Base-by-base conservation (phyloP, 2,888 invertebrate species). In the Ptychoptera albimana region DNA sequence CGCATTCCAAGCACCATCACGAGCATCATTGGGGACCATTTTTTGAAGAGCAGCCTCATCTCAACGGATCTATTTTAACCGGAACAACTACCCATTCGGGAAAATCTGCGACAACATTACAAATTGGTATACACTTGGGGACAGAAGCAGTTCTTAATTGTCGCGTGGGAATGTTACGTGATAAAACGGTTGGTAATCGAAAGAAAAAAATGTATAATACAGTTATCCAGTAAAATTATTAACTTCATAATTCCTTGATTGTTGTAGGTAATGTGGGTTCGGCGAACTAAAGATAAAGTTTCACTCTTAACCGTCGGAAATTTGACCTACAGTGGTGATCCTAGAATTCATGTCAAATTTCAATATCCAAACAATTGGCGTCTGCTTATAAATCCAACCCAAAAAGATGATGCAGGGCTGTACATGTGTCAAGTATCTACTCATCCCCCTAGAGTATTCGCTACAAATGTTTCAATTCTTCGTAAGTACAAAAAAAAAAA, bases 371-470 rank as follows among this genome's bases (percentile, higher is more conserved):
- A 77, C 60, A 79, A 79, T 57, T 79, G 79, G 79, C 69, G 77
- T 45, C 66, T 79, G 36, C 64, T 71, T 49, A 81, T 83, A 57
- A 77, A 79, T 58, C 77, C 79, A 44, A 79, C 82, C 34, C 77
- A 76, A 55, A 70, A 72, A 48, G 72, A 77, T 30, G 83, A 83
- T 57, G 77, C 75, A 38, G 83, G 83, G 15, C 67, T 77, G 45
- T 83, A 83, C 59, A 79, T 82, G 73, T 83, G 83, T 65, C 82
- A 83, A 74, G 79, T 83, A 59, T 82, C 82, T 45, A 83, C 82
- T 38, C 80, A 83, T 66, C 83, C 83, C 15, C 82, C 83, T 16
- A 74, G 79, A 53, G 80, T 81, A 52, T 77, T 82, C 57, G 74
- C 79, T 56, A 75, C 81, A 48, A 81, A 82, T 59, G 70, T 83